Evolutionary conservation across 2,113 vertebrate species (phyloP), one percentile per base, ranked within the genome.

Genomic region (Naja naja): DNA sequence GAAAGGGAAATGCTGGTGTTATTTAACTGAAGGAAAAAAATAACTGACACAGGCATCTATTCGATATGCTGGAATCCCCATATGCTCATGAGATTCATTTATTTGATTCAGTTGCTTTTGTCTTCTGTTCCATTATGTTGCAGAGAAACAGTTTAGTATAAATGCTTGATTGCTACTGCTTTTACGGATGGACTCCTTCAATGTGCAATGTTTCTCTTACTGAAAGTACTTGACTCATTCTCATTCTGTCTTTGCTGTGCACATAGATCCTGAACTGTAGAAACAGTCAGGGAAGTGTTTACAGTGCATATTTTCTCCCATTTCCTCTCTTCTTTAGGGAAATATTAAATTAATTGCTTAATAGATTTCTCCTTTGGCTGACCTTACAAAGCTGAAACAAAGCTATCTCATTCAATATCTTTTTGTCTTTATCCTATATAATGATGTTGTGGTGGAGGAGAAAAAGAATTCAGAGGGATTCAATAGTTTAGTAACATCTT

Each of bases 101-200:
- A 43, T 94, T 74, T 93, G 94, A 93, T 93, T 93, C 92, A 93
- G 89, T 94, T 89, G 45, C 91, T 93, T 93, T 92, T 91, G 87
- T 93, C 69, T 94, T 91, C 91, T 86, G 52, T 55, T 94, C 90
- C 89, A 90, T 30, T 94, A 92, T 94, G 89, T 74, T 89, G 91
- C 95, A 87, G 85, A 90, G 74, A 95, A 96, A 95, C 88, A 96
- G 88, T n/a, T 53, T 90, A 91, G 85, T 94, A 93, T 90, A 90
- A 94, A 92, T 94, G 94, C 90, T 53, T 95, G 93, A 96, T 96
- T 96, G 95, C 93, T 95, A 56, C 89, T 94, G 69, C 93, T 95
- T 90, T 94, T 95, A 95, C 88, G 49, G 93, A 89, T 49, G 94
- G 95, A 94, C 93, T 74, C 86, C 93, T 96, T 96, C 93, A 92